Conservation (phyloP, 1,140 invertebrate genomes). For the Campoletis sonorensis region DNA sequence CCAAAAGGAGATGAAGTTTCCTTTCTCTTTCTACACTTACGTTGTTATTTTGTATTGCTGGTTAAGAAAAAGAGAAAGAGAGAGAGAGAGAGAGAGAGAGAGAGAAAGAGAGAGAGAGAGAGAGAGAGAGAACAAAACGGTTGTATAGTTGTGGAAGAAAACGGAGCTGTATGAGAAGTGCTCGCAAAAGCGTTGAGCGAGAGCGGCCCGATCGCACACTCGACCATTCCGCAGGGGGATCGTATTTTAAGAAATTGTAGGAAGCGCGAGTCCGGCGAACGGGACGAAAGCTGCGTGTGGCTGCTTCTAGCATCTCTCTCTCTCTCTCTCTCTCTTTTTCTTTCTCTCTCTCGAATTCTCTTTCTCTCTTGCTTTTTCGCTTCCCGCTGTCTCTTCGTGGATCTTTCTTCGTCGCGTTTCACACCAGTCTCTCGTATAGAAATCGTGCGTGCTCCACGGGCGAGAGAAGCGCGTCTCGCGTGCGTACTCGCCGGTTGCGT, state of each 20-base stretch:
- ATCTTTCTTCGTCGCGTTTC: conserved; percentile 34
- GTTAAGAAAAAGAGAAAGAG: background rate
- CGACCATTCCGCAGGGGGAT: conserved; percentile 63
- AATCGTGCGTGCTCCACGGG: conserved; percentile 27
- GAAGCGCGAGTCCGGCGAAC: conserved; percentile 62
- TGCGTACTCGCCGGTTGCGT: conserved; percentile 40
- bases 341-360: too few species aligned
- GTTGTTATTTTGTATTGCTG: background rate
- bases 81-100: background rate
- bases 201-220: conserved; percentile 28
- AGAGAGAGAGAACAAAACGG: background rate
- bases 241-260: conserved; percentile 69
- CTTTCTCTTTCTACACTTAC: background rate
- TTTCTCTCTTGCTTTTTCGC: conserved; percentile 39
- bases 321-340: conserved; percentile 36
- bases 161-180: conserved; percentile 57
- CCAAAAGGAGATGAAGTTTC: conserved; percentile 39
- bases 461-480: conserved; percentile 19
- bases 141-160: conserved; percentile 40
- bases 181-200: conserved; percentile 52
- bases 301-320: conserved; percentile 41
- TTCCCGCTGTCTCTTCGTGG: conserved; percentile 10
- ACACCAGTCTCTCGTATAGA: conserved; percentile 23
- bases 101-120: background rate
- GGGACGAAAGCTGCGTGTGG: conserved; percentile 53